These are phyloP conservation scores for Agrochola macilenta DNA, from an alignment of 2,888 invertebrate genomes.

Conservation along the genomic window DNA sequence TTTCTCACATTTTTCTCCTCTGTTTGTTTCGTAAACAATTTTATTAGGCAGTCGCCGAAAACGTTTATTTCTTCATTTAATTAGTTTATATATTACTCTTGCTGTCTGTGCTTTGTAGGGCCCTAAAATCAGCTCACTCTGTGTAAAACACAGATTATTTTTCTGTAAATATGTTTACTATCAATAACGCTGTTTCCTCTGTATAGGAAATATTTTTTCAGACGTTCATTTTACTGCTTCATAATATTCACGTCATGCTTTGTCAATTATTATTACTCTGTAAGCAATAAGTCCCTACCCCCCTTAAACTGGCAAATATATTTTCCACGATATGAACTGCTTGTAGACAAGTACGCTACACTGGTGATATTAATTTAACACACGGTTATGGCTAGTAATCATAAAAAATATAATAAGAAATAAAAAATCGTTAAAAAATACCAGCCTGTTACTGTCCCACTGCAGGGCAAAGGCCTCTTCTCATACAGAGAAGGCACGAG, in stretches of 20 bases:
- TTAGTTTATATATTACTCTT: constrained; percentile 57
- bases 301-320: background rate
- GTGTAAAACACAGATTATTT: background rate
- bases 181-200: background rate
- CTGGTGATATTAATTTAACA: too few species aligned
- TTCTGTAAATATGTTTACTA: background rate
- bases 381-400: too few species aligned
- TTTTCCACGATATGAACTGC: background rate
- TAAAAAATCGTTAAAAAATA: too few species aligned
- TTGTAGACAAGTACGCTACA: too few species aligned
- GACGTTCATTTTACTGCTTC: background rate
- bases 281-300: background rate
- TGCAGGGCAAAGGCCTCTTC: too few species aligned
- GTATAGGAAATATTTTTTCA: too few species aligned
- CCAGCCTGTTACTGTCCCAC: too few species aligned
- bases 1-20: background rate
- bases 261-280: background rate
- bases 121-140: constrained; percentile 24
- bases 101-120: constrained; percentile 29
- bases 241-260: background rate
- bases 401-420: too few species aligned
- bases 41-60: constrained; percentile 37
- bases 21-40: constrained; percentile 26
- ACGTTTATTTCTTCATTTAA: constrained; percentile 61
- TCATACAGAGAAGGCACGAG: too few species aligned